Evolutionary conservation across 2,113 vertebrate genomes (phyloP).

Genomic region (Poeciliopsis prolifica): DNA sequence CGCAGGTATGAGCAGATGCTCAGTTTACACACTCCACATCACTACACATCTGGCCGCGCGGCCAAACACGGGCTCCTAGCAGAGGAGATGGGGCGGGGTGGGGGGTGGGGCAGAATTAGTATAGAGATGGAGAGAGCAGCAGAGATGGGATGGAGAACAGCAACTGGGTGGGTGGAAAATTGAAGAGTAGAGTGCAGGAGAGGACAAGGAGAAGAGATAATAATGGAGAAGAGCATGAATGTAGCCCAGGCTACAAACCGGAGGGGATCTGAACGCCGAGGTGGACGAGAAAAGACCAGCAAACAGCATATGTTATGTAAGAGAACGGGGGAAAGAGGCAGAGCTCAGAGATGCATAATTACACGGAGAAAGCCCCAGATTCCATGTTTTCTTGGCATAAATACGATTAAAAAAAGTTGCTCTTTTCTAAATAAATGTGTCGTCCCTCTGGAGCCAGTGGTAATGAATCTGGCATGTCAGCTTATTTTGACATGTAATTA

Average conservation of each 20-base stretch:
- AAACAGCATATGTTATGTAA: slow-evolving; percentile 39
- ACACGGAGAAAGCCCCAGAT: slow-evolving; percentile 17
- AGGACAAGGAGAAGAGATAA: slow-evolving; percentile 45
- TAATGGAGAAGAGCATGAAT: slow-evolving; percentile 32
- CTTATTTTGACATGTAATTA: slow-evolving; percentile 42
- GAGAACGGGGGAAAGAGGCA: slow-evolving; percentile 20
- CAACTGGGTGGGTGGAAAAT: slow-evolving; percentile 55
- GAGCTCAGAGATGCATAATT: slow-evolving; percentile 13
- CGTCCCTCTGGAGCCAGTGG: slow-evolving; percentile 26
- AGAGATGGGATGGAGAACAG: slow-evolving; percentile 36
- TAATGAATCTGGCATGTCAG: slow-evolving; percentile 23
- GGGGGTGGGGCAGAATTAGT: slow-evolving; percentile 1
- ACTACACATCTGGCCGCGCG: slow-evolving; percentile 48
- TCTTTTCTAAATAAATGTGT: neutral
- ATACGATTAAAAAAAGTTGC: neutral
- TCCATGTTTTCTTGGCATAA: slow-evolving; percentile 11
- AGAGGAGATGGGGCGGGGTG: slow-evolving; percentile 1
- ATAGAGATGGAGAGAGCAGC: slow-evolving; percentile 2
- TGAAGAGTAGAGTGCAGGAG: slow-evolving; percentile 48
- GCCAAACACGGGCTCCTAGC: slow-evolving; percentile 21
- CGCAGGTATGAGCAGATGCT: slow-evolving; percentile 57
- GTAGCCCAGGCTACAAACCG: slow-evolving; percentile 29
- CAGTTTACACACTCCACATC: slow-evolving; percentile 20
- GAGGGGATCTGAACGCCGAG: slow-evolving; percentile 33
- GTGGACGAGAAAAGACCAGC: slow-evolving; percentile 34